A percentile compares a stretch with the other conserved stretches of the same genome.
Evolutionary conservation across 2,113 vertebrate genomes (phyloP).

Genomic region (Vireo altiloquus): DNA sequence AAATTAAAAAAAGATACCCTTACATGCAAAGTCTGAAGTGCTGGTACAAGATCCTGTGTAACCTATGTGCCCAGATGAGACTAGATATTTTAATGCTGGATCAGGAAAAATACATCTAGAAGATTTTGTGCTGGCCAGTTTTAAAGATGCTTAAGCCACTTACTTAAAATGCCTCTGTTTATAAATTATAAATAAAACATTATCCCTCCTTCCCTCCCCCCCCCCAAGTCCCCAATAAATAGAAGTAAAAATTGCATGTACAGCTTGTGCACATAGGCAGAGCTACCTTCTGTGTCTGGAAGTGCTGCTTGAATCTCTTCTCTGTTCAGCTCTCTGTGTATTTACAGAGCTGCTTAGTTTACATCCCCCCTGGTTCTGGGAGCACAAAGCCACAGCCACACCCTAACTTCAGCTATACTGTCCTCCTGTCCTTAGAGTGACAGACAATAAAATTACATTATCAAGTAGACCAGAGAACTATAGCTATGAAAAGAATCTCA

Average conservation of each 20-base stretch:
- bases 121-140: background rate
- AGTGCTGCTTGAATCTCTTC: background rate
- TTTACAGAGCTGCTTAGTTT: background rate
- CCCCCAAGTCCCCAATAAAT: background rate
- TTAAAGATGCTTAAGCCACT: background rate
- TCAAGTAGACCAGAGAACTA: background rate
- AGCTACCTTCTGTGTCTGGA: background rate
- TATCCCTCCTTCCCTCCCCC: background rate
- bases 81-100: background rate
- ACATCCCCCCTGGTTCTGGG: background rate
- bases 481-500: background rate
- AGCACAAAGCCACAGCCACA: background rate
- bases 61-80: background rate
- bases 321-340: background rate
- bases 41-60: background rate
- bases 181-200: slow-evolving; percentile 2
- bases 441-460: background rate
- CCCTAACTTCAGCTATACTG: background rate
- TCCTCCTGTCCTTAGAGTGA: background rate
- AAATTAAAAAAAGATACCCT: slow-evolving; percentile 43
- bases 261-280: background rate
- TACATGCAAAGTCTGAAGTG: slow-evolving; percentile 17
- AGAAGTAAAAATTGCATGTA: background rate
- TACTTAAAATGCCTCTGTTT: slow-evolving; percentile 7
- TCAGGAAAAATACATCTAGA: background rate